A percentile compares a stretch with the other conserved stretches of the same genome.
Conservation (phyloP, 2,888 invertebrate species). For the Mamestra brassicae region DNA sequence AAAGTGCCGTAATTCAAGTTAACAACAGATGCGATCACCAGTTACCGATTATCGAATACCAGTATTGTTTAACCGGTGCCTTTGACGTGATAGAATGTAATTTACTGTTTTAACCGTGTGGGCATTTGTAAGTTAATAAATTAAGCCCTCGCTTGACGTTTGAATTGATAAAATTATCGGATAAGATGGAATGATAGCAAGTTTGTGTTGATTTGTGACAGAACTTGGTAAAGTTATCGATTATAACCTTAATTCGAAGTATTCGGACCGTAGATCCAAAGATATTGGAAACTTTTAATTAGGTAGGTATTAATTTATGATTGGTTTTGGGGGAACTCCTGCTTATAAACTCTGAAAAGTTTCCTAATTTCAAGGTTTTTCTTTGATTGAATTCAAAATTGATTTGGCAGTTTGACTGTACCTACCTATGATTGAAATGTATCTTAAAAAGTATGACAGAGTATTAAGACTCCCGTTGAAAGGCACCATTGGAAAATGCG, state of each 20-base stretch:
- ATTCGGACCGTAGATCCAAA: conserved; percentile 18
- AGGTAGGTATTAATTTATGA: conserved; percentile 21
- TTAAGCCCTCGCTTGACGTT: conserved; percentile 18
- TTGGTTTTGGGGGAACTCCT: background rate
- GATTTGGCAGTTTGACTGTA: background rate
- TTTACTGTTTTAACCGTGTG: background rate
- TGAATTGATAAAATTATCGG: conserved; percentile 31
- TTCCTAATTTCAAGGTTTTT: background rate
- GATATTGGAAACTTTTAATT: conserved; percentile 31
- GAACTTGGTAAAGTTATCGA: conserved; percentile 26
- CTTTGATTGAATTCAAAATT: background rate
- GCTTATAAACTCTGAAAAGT: background rate
- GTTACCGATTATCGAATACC: conserved; percentile 25
- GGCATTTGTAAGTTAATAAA: conserved; percentile 4
- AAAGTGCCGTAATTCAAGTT: conserved; percentile 30
- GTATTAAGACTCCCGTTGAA: too few species aligned
- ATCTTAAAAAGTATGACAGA: too few species aligned
- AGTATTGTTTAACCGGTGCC: background rate
- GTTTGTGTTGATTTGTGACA: conserved; percentile 42
- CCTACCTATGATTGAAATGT: too few species aligned
- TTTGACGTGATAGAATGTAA: conserved; percentile 18
- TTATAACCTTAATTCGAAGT: background rate
- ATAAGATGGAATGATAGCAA: conserved; percentile 18
- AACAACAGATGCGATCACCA: conserved; percentile 14
- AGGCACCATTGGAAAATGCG: too few species aligned